Evolutionary conservation across 2,113 vertebrate species (phyloP).

Genomic region (Hemicordylus capensis): DNA sequence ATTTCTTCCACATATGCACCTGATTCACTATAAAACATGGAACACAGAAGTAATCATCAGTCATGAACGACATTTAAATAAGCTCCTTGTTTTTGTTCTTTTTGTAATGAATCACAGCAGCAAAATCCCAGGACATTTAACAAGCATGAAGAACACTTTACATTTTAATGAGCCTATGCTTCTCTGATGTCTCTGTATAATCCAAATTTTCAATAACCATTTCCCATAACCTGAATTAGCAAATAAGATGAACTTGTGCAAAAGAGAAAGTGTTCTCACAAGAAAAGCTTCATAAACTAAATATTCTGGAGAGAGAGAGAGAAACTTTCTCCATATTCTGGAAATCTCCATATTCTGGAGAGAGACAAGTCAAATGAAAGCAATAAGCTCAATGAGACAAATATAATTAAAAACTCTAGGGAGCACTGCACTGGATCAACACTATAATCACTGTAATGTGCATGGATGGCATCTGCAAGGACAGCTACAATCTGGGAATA

Average conservation of each 20-base stretch:
- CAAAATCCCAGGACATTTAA: conserved; percentile 10
- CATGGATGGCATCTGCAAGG: background rate
- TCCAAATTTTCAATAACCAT: background rate
- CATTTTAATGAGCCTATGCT: conserved; percentile 1
- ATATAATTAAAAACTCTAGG: background rate
- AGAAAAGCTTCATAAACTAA: background rate
- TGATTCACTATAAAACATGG: background rate
- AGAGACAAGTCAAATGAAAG: background rate
- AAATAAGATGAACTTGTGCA: background rate
- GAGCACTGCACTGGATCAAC: conserved; percentile 1
- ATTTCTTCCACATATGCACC: background rate
- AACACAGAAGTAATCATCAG: background rate
- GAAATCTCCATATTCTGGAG: too few species aligned
- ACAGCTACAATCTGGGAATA: background rate
- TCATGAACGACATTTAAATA: background rate
- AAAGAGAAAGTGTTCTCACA: background rate
- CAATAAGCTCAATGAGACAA: conserved; percentile 9
- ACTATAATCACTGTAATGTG: background rate
- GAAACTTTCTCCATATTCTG: too few species aligned
- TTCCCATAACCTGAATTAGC: background rate
- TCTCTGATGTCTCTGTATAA: background rate
- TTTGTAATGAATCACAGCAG: background rate
- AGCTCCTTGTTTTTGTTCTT: conserved; percentile 4
- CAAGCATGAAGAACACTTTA: background rate
- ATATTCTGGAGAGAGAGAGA: background rate